Evolutionary conservation across 2,888 invertebrate genomes (phyloP).

Genomic region (Andrena haemorrhoa): DNA sequence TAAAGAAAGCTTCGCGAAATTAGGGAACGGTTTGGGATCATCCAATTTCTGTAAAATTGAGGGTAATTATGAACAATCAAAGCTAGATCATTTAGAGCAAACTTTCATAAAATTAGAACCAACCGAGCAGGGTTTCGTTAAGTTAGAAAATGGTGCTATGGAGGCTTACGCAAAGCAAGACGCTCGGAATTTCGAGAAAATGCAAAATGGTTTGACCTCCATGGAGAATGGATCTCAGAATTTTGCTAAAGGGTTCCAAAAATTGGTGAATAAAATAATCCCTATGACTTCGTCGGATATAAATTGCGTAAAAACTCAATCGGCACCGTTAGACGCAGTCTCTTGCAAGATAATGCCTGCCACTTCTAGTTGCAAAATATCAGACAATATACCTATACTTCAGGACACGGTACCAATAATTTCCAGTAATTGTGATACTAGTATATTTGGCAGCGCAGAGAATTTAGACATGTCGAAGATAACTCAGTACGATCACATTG

Average conservation of each 20-base stretch:
- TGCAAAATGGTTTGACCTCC: constrained; percentile 65
- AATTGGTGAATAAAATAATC: constrained; percentile 75
- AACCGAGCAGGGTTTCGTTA: constrained; percentile 75
- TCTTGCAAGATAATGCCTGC: constrained; percentile 56
- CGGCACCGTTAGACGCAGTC: constrained; percentile 44
- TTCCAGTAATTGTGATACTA: constrained; percentile 76
- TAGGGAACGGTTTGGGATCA: constrained; percentile 69
- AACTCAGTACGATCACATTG: constrained; percentile 80
- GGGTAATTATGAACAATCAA: constrained; percentile 71
- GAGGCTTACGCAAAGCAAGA: constrained; percentile 71
- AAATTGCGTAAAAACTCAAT: constrained; percentile 61
- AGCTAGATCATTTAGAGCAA: constrained; percentile 73
- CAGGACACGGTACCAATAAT: constrained; percentile 79
- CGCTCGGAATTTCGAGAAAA: constrained; percentile 63
- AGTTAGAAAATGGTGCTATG: constrained; percentile 73
- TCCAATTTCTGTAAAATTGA: constrained; percentile 73
- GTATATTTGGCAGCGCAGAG: constrained; percentile 79
- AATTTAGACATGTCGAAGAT: constrained; percentile 80
- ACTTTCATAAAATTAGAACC: constrained; percentile 81
- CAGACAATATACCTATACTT: constrained; percentile 74
- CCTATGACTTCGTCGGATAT: constrained; percentile 58
- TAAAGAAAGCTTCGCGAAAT: constrained; percentile 69
- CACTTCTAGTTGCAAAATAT: constrained; percentile 70
- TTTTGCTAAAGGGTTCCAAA: constrained; percentile 78
- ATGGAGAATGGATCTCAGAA: constrained; percentile 67